Conservation (phyloP, 2,113 vertebrate species). For the Daubentonia madagascariensis region DNA sequence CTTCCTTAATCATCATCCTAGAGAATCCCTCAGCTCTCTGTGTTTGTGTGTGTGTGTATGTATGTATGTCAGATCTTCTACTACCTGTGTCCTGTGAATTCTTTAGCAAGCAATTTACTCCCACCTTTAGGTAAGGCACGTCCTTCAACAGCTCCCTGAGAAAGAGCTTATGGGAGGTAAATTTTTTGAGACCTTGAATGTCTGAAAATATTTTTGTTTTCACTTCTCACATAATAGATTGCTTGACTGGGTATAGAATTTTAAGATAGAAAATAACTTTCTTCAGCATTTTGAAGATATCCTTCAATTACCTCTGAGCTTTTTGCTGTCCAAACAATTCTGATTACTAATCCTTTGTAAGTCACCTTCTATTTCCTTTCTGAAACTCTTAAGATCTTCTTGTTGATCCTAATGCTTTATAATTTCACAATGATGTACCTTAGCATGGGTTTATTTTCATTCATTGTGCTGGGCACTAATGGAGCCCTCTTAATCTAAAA, state of each 20-base stretch:
- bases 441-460: neutral
- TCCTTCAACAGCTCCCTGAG: neutral
- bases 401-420: neutral
- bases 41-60: neutral
- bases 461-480: neutral
- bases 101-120: neutral
- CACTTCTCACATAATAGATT: neutral
- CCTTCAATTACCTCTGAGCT: neutral
- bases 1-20: neutral
- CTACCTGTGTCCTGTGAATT: neutral
- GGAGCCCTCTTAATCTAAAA: neutral
- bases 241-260: neutral
- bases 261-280: neutral
- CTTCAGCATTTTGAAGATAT: neutral
- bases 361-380: neutral
- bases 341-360: neutral
- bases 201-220: neutral
- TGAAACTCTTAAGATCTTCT: neutral
- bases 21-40: neutral
- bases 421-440: neutral
- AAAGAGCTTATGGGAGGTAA: neutral
- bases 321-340: neutral
- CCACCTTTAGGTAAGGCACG: neutral
- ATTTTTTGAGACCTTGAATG: neutral
- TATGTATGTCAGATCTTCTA: neutral